Evolutionary conservation across 2,797 vertebrate species (phyloP), one percentile per base, ranked within the genome.

Genomic region (Eulemur rubriventer): DNA sequence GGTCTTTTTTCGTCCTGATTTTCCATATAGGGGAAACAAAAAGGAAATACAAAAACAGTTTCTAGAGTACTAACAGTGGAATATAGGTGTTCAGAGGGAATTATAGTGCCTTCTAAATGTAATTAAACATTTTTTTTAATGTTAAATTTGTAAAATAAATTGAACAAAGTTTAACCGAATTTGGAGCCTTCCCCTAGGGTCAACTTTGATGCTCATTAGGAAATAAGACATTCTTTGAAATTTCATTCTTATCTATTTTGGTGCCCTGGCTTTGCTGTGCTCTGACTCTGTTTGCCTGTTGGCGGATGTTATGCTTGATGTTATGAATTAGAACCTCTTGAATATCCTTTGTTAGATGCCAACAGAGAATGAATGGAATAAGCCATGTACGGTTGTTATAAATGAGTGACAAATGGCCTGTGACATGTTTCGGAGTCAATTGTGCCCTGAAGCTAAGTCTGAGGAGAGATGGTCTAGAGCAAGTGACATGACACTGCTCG

Each of bases 321-420:
- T 46, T 70, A 75, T 57, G 57, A 80, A 76, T 87, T n/a, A 79
- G 50, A 86, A 50, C 22, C 70, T 78, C 30, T 63, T 46, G 18
- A 78, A 83, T 73, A 81, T 75, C 33, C n/a, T 83, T 82, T 78
- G 28, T 84, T 76, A 46, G 75, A 35, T 43, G 72, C 79, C 67
- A 75, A 43, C 28, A 50, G 33, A 86, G 63, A 94, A 55, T 38
- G 63, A 94, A 55, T 38, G 63, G 38, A 78, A 52, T 48, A 82
- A 73, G 22, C 20, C 79, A 33, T n/a, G 28, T 48, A 35, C 28
- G 70, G 46, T 24, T 48, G 2, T 46, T 59, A 83, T 28, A 57
- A 96, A 80, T 96, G 17, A 96, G 48, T 46, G 65, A 70, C 12
- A 72, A 75, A 52, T 55, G 16, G 2, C 20, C 59, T 41, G 26